Base-by-base conservation (phyloP, 2,888 invertebrate species). In the Merodon equestris region DNA sequence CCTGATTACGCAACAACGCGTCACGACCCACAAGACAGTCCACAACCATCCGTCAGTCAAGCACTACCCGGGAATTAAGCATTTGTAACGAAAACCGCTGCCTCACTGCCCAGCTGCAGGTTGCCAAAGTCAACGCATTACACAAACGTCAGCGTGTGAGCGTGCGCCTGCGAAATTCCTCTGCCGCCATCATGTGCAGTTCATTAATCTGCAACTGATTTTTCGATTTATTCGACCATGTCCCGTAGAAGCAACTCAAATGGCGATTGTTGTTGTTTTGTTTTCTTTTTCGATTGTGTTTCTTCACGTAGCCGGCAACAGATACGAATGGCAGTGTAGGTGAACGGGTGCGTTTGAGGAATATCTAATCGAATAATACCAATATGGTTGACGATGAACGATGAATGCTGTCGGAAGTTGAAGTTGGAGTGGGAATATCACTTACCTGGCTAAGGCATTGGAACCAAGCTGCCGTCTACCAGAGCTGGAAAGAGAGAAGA, bases 361-460 rank as follows among this genome's bases (percentile, higher is more conserved):
- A 79, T 74, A 54, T 18, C 9, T 68, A 67, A 64, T 79, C 68
- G 68, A 79, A 79, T 74, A 48, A 72, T 67, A 77, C 53, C 58
- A 34, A 51, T 36, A 77, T 54, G 64, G 10, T 58, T 53, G 75
- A 18, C 17, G 42, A 57, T 34, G 47, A 19, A 44, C 38, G 2
- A 27, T 27, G 18, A 44, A 58, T 51, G 45, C 74, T 64, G 64
- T 64, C 48, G 63, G 79, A 70, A 64, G 54, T 74, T 40, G n/a
- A 40, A 40, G 40, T 40, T 40, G 40, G 10, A 40, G n/a, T n/a
- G 40, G 10, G 12, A 56, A 17, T 12, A 10, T 51, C 44, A 87
- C 89, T 91, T 90, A 95, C 95, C 95, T 95, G 85, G 95, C 95
- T 92, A 95, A 91, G 87, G 95, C 95, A 92, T 94, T 95, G 86